Evolutionary conservation across 2,888 invertebrate genomes (phyloP).

Genomic region (Leptopilina syphax): DNA sequence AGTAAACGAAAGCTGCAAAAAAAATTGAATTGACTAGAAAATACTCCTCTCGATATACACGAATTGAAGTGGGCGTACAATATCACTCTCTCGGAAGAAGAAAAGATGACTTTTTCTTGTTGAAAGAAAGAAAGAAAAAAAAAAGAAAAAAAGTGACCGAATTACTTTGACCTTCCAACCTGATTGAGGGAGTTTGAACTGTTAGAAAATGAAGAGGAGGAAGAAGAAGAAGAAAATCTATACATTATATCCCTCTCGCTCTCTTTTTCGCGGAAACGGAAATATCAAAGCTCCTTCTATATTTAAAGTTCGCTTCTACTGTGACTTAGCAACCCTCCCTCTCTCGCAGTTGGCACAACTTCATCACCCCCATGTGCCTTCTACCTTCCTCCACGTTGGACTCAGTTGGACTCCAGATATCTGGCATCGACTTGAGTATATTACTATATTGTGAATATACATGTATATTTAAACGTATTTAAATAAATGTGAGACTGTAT

Average conservation of each 20-base stretch:
- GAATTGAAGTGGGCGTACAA: no score
- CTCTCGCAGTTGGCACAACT: background rate
- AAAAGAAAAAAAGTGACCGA: slow-evolving; percentile 30
- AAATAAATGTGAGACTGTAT: slow-evolving; percentile 22
- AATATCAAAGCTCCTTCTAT: slow-evolving; percentile 60
- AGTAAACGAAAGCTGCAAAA: background rate
- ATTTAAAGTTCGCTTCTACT: slow-evolving; percentile 54
- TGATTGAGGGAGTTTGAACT: slow-evolving; percentile 9
- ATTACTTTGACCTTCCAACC: slow-evolving; percentile 39
- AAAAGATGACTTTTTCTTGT: slow-evolving; percentile 5
- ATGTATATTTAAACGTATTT: slow-evolving; percentile 4
- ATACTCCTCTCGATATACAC: background rate
- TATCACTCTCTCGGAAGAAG: background rate
- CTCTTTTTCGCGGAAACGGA: slow-evolving; percentile 56
- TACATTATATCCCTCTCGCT: background rate
- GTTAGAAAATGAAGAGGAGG: background rate
- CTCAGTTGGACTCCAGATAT: slow-evolving; percentile 47
- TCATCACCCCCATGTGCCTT: background rate
- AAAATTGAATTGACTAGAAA: background rate
- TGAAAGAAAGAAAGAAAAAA: no score
- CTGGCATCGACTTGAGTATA: slow-evolving; percentile 9
- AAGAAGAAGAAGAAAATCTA: background rate
- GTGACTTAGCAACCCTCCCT: background rate
- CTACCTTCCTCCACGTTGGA: slow-evolving; percentile 41
- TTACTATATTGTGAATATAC: background rate